Conservation (phyloP, 2,113 vertebrate genomes). For the Lophochroa leadbeateri region DNA sequence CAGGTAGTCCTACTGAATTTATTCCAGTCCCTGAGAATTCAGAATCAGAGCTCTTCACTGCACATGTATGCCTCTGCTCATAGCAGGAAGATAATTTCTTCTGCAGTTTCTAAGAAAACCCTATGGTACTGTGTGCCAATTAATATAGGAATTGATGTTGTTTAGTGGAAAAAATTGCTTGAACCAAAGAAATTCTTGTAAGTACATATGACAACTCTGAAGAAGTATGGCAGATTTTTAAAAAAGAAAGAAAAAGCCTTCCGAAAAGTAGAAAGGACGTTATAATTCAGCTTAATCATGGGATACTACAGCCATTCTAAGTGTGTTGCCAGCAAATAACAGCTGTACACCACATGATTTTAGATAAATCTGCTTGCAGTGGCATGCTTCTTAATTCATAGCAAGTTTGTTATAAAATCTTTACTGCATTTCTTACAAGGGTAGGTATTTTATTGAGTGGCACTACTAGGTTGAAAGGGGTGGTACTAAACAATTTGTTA, state of each 20-base stretch:
- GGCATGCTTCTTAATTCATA: background rate
- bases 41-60: background rate
- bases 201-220: background rate
- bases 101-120: background rate
- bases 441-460: background rate
- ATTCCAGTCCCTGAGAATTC: background rate
- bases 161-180: background rate
- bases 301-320: background rate
- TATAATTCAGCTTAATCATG: background rate
- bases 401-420: background rate
- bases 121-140: background rate
- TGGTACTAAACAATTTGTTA: background rate
- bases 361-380: background rate
- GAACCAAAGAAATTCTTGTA: background rate
- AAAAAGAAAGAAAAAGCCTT: background rate
- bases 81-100: background rate
- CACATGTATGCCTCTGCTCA: background rate
- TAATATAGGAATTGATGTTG: background rate
- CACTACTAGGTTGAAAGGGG: background rate
- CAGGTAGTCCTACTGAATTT: background rate
- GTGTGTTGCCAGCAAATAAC: background rate
- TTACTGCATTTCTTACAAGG: background rate
- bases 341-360: slow-evolving; percentile 15
- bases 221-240: background rate
- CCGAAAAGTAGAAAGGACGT: background rate